Percentiles rank a stretch among this genome's conserved stretches.
phyloP scores from a whole-genome alignment of 2,113 vertebrate species.

The Seriola rivoliana region DNA sequence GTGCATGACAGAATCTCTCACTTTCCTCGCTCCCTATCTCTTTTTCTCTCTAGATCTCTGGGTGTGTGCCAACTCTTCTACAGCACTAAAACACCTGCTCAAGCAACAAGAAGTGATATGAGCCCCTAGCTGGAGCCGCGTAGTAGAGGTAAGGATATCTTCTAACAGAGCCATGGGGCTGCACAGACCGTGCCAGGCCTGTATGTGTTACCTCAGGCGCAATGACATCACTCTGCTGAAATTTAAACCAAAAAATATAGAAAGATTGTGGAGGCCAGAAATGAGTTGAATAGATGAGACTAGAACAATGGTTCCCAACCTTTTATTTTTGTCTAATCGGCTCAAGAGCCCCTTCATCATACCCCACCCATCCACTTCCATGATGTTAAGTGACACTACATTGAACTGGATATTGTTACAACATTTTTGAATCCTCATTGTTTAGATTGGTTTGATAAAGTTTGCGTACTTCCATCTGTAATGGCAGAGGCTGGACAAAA shows the following conservation, averaged over 20 bases:
- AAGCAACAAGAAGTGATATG: slow-evolving; percentile 31
- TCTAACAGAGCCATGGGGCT: slow-evolving; percentile 12
- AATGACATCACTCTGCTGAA: slow-evolving; percentile 25
- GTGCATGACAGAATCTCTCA: slow-evolving; percentile 67
- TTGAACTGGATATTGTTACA: background rate
- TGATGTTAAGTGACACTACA: background rate
- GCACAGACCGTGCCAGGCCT: slow-evolving; percentile 22
- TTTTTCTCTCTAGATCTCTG: slow-evolving; percentile 34
- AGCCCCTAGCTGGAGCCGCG: slow-evolving; percentile 32
- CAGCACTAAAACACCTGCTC: slow-evolving; percentile 66
- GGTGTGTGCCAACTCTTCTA: slow-evolving; percentile 47
- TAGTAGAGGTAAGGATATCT: slow-evolving; percentile 36
- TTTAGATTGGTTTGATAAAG: background rate
- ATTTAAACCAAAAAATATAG: slow-evolving; percentile 3
- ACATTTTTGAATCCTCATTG: background rate
- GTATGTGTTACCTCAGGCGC: slow-evolving; percentile 16
- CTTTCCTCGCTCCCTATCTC: slow-evolving; percentile 39
- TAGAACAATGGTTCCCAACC: background rate
- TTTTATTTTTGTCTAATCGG: background rate
- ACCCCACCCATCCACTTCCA: background rate
- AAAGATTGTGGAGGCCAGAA: slow-evolving; percentile 11
- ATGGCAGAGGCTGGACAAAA: too few species aligned
- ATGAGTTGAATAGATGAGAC: background rate
- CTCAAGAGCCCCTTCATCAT: background rate
- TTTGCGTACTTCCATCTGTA: background rate